Evolutionary conservation across 2,888 invertebrate genomes (phyloP), one percentile per base, ranked within the genome.

Genomic region (Drosophila lutescens): DNA sequence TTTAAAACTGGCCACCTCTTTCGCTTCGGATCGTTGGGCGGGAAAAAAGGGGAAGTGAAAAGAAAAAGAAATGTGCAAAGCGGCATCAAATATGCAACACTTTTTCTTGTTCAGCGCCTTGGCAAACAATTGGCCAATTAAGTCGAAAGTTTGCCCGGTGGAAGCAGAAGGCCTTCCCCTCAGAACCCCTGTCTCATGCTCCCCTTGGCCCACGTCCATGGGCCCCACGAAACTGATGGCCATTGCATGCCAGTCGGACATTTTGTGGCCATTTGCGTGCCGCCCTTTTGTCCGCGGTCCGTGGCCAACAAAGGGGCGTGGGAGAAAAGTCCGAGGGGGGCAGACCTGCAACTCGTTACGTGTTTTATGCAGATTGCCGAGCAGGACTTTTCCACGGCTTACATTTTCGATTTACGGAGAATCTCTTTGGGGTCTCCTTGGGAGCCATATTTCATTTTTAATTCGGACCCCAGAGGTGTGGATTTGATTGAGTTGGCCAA

Each of bases 61-160:
- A 2, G 8, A 10, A 10, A 51, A 51, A 53, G 38, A 46, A 46
- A 17, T 63, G 65, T 66, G 51, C 41, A 51, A 49, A 61, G 49
- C 55, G 57, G 51, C 50, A 56, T 75, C 40, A 77, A 83, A 69
- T 76, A 86, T 83, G 73, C 73, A 80, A 77, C 77, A 78, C 67
- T 75, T 77, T 74, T 55, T 66, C 69, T 54, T 75, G 79, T 44
- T 57, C 71, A 72, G 26, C 55, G 65, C 57, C 66, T 67, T 70
- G 58, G 66, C 67, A 74, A 78, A 79, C 77, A 83, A 86, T 79
- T 79, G 77, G 75, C 77, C 86, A 84, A 83, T 84, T 84, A 83
- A 80, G 80, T 77, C 59, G 59, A 86, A 86, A 84, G 73, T 77
- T 80, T 77, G 58, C 66, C 74, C 56, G 67, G 56, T 75, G 55